Evolutionary conservation across 37 sponge, comb jelly and placozoan genomes (phyloP), one percentile per base, ranked within the genome.

Genomic region (Amphimedon queenslandica): DNA sequence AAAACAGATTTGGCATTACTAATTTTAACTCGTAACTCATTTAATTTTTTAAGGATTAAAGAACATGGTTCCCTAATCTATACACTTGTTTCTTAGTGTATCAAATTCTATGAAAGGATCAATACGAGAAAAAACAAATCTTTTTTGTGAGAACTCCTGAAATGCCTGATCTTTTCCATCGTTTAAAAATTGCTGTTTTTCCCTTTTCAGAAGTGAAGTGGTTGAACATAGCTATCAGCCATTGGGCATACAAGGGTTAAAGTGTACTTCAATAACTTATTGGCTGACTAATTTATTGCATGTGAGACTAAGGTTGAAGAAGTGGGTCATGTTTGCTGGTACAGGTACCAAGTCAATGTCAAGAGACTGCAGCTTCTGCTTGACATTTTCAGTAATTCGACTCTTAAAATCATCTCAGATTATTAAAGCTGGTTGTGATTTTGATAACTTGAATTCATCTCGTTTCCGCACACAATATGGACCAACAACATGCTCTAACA

Each of bases 211-310:
- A 27, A 16, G 77, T 35, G 57, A 78, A 78, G 28, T 39, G 68
- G 40, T 79, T 79, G 51, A 61, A 79, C 64, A 79, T 63, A 42
- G 31, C 35, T 32, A 79, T 65, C 3, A 73, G 68, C 74, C 81
- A 80, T 57, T 72, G 68, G 21, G 81, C 81, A 80, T 80, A 73
- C 0, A 80, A 56, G 3, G 73, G 81, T 64, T 80, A 64, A 51
- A 80, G 71, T 35, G 37, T 56, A 25, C 66, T 73, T 34, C 43
- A 36, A n/a, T 4, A 39, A 70, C 11, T 39, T 70, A 13, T 70
- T 77, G 27, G 68, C 77, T 34, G 67, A 77, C 3, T 64, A 57
- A 66, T 77, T 77, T 4, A 77, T 68, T 32, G 69, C 47, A 33
- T 66, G 68, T n/a, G n/a, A n/a, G 67, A 66, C 77, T 27, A 77